Evolutionary conservation across 2,113 vertebrate species (phyloP).

Genomic region (Empidonax traillii): DNA sequence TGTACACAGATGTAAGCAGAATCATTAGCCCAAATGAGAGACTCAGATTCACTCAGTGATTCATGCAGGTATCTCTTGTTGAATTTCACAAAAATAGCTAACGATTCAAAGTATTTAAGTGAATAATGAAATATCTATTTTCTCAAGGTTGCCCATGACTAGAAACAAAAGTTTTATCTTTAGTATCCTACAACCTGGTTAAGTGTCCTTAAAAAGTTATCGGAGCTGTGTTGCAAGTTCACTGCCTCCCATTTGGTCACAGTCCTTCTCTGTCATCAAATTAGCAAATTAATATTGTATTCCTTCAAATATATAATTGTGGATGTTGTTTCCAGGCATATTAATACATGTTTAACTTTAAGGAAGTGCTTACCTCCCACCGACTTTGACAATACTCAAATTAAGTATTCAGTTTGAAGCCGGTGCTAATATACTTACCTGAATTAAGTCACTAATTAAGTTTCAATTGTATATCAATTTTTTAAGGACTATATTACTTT

Average conservation of each 20-base stretch:
- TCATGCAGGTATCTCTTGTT: not conserved
- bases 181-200: not conserved
- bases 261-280: not conserved
- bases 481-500: not conserved
- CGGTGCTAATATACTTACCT: not conserved
- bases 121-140: not conserved
- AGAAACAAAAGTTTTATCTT: not conserved
- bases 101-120: not conserved
- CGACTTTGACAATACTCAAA: not conserved
- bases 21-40: not conserved
- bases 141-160: not conserved
- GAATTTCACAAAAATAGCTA: not conserved
- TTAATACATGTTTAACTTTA: not conserved
- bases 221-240: not conserved
- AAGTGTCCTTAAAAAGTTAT: not conserved
- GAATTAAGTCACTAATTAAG: not conserved
- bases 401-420: conserved; percentile 2
- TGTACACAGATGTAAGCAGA: not conserved
- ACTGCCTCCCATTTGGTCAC: not conserved
- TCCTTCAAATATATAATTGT: not conserved
- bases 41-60: not conserved
- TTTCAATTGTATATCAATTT: not conserved
- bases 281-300: not conserved
- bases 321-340: not conserved
- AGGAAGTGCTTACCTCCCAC: not conserved